A percentile compares a stretch with the other conserved stretches of the same genome.
Evolutionary conservation across 1,140 invertebrate genomes (phyloP).

Genomic region (Delia radicum): DNA sequence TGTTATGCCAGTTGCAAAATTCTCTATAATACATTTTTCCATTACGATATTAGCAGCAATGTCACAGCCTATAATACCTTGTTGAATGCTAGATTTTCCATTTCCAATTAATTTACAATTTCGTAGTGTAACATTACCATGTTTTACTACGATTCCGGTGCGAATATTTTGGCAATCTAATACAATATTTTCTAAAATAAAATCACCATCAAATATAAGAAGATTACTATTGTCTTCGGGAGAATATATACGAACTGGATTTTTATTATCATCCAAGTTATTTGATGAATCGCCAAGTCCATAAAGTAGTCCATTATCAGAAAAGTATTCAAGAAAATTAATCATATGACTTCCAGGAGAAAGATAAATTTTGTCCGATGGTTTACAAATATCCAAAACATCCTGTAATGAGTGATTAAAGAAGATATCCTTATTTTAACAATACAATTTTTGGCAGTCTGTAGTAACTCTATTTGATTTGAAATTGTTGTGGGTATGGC

Average conservation of each 20-base stretch:
- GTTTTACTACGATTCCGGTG: conserved; percentile 53
- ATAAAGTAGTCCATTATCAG: conserved; percentile 39
- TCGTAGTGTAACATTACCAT: conserved; percentile 46
- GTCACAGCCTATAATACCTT: conserved; percentile 57
- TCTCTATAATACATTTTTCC: conserved; percentile 48
- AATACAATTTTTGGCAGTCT: conserved; percentile 43
- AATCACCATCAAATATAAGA: conserved; percentile 51
- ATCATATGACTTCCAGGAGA: conserved; percentile 44
- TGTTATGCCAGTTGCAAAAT: conserved; percentile 40
- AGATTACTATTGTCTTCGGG: conserved; percentile 55
- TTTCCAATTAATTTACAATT: conserved; percentile 55
- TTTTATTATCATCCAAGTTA: not conserved
- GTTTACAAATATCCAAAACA: conserved; percentile 39
- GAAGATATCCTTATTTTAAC: not conserved
- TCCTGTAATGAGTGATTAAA: not conserved
- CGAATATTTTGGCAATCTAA: conserved; percentile 54
- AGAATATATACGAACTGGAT: conserved; percentile 45
- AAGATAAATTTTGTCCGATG: conserved; percentile 41
- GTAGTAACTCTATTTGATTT: conserved; percentile 57
- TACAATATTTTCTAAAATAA: conserved; percentile 54
- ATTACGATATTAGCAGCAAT: conserved; percentile 44
- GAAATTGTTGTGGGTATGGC: conserved; percentile 51
- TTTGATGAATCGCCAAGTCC: not conserved
- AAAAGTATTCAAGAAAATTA: conserved; percentile 48
- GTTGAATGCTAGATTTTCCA: conserved; percentile 50